Conservation (phyloP, 1,140 invertebrate species). For the Papilio polytes region DNA sequence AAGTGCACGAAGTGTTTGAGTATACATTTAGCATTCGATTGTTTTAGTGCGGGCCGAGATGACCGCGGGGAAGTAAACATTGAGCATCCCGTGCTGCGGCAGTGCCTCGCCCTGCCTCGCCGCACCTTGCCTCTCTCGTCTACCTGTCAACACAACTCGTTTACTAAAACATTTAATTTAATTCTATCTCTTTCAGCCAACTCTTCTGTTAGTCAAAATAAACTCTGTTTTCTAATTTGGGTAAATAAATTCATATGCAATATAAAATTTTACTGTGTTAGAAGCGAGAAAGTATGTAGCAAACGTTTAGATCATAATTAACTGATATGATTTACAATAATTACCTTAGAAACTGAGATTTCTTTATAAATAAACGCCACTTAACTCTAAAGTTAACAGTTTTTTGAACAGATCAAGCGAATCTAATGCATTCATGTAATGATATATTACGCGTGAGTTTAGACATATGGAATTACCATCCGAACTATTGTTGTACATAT, state of each 20-base stretch:
- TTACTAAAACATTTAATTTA: not conserved
- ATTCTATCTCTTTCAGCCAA: not conserved
- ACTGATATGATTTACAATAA: not conserved
- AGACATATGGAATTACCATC: constrained; percentile 18
- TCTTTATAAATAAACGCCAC: not conserved
- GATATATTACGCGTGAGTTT: constrained; percentile 8
- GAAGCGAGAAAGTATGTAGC: not conserved
- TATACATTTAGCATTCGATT: constrained; percentile 81
- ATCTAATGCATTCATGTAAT: not conserved
- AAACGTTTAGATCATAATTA: not conserved
- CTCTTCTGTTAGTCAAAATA: not conserved
- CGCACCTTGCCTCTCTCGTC: constrained; percentile 34
- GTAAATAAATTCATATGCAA: not conserved
- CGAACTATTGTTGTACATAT: not conserved
- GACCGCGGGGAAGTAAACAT: constrained; percentile 74
- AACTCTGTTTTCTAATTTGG: not conserved
- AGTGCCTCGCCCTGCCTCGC: not conserved
- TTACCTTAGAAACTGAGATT: not conserved
- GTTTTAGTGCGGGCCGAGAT: constrained; percentile 80
- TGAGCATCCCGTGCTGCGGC: constrained; percentile 53
- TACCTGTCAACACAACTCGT: constrained; percentile 23
- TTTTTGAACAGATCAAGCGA: not conserved
- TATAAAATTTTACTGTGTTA: not conserved
- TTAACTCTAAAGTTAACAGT: not conserved
- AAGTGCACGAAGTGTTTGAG: constrained; percentile 79